Evolutionary conservation across 2,797 vertebrate species (phyloP).

Genomic region (Sylvia borin): DNA sequence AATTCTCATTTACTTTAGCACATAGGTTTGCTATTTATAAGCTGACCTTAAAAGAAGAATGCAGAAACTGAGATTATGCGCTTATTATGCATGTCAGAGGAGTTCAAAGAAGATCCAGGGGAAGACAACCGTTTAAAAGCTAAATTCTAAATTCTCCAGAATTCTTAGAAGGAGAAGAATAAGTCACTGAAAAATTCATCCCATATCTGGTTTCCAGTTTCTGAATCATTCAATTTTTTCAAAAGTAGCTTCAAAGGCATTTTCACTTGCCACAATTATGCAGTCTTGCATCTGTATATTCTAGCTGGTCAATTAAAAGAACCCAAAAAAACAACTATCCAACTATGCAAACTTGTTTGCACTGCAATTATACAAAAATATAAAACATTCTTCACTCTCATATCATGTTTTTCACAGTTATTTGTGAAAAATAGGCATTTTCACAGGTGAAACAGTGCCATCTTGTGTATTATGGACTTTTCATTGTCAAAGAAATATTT

Average conservation of each 20-base stretch:
- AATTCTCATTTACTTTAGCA: not conserved
- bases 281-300: not conserved
- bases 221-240: not conserved
- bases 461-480: not conserved
- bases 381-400: not conserved
- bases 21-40: not conserved
- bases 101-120: not conserved
- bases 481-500: not conserved
- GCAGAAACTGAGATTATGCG: not conserved
- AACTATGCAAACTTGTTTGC: not conserved
- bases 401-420: not conserved
- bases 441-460: constrained; percentile 25
- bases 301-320: not conserved
- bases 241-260: not conserved
- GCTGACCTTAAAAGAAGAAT: not conserved
- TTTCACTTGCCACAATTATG: not conserved
- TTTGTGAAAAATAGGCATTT: constrained; percentile 1
- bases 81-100: not conserved
- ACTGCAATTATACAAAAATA: not conserved
- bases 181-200: not conserved
- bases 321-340: not conserved
- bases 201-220: not conserved
- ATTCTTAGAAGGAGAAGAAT: not conserved
- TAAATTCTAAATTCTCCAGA: not conserved
- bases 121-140: not conserved